These are phyloP conservation scores for Chymomyza fuscimana DNA, from an alignment of 2,888 invertebrate species.

Conservation along the genomic window DNA sequence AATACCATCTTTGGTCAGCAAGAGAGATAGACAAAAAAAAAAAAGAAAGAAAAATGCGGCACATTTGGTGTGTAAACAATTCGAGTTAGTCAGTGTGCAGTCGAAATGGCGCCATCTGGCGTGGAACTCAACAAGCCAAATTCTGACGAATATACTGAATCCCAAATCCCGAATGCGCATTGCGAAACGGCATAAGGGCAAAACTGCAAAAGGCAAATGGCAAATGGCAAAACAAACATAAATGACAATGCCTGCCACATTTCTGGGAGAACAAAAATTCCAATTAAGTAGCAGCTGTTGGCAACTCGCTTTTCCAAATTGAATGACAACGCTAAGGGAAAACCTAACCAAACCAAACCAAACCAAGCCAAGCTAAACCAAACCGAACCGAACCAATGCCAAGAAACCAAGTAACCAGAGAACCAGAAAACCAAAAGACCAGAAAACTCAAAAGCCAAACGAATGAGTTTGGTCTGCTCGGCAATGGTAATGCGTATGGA, in stretches of 20 bases:
- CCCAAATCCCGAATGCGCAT: background rate
- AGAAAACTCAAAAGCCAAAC: conserved; percentile 21
- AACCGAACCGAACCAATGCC: too few relatives aligned
- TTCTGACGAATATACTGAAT: background rate
- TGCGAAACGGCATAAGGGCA: background rate
- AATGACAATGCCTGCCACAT: conserved; percentile 57
- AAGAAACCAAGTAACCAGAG: background rate
- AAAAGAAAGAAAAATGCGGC: background rate
- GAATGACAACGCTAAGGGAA: conserved; percentile 43
- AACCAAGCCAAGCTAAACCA: background rate
- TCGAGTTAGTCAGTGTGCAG: background rate
- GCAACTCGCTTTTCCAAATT: conserved; percentile 57
- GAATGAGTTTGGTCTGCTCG: background rate
- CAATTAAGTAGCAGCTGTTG: conserved; percentile 70
- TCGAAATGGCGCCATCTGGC: background rate
- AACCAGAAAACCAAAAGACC: conserved; percentile 13
- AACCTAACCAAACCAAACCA: background rate
- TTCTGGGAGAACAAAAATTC: conserved; percentile 60
- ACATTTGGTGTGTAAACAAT: background rate
- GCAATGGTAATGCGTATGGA: too few relatives aligned
- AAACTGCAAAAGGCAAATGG: conserved; percentile 11
- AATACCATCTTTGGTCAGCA: background rate
- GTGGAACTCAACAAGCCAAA: background rate
- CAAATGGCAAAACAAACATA: conserved; percentile 51
- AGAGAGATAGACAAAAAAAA: background rate